These are phyloP conservation scores for Pelecanoides urinatrix DNA, from an alignment of 2,113 vertebrate species.

Conservation along the genomic window DNA sequence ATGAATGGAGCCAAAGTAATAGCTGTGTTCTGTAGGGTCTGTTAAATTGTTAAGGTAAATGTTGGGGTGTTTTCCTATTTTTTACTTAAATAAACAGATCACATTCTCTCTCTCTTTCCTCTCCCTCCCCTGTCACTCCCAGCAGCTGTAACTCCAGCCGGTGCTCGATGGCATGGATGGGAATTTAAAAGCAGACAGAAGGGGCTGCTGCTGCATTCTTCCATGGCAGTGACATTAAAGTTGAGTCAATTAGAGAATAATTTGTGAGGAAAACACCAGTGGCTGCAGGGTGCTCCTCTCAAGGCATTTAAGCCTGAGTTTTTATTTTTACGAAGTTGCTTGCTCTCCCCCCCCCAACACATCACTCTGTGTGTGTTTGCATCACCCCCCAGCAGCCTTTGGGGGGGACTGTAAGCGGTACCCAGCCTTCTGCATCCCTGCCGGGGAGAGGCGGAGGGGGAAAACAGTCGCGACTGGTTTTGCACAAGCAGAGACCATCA, in stretches of 20 bases:
- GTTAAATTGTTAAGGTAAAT: too few relatives aligned
- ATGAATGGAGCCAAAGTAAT: background rate
- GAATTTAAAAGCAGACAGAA: background rate
- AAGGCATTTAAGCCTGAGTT: background rate
- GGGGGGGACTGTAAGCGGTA: accelerated
- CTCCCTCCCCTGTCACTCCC: background rate
- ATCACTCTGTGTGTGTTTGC: accelerated
- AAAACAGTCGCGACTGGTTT: background rate
- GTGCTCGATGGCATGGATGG: accelerated
- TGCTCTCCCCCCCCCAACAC: background rate
- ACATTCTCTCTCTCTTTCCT: background rate
- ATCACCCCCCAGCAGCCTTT: background rate
- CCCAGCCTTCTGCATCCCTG: background rate
- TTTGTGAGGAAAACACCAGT: background rate
- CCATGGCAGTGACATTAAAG: background rate
- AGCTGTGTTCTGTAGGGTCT: background rate
- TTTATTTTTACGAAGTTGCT: background rate
- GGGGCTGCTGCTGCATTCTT: background rate
- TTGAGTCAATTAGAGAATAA: background rate
- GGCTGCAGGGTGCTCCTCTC: background rate
- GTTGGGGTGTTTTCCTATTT: background rate
- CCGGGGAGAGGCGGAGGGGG: too few relatives aligned
- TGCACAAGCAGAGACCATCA: background rate
- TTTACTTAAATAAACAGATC: background rate
- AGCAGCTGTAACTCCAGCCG: background rate